A percentile compares a stretch with the other conserved stretches of the same genome.
phyloP scores from a whole-genome alignment of 2,888 invertebrate species.

The Chrysina gloriosa region DNA sequence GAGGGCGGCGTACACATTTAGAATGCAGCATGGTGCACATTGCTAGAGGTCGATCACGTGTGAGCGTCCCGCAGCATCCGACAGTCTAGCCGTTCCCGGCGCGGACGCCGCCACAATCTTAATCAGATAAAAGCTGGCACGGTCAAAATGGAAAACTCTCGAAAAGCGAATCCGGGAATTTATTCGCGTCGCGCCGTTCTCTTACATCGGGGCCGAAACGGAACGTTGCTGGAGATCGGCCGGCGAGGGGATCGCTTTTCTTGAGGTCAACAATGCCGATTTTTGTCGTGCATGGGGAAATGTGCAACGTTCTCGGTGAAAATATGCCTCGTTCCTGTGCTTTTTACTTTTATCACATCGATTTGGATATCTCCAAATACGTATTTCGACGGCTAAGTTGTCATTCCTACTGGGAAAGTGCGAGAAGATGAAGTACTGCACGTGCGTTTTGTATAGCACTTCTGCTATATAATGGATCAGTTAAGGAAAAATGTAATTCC shows the following conservation, averaged over 20 bases:
- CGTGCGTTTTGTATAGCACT: too few species aligned
- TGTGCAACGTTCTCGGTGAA: too few species aligned
- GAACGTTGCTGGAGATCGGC: neutral
- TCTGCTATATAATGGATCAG: too few species aligned
- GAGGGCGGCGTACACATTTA: neutral
- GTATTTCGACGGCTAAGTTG: too few species aligned
- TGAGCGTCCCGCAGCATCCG: neutral
- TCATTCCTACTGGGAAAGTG: too few species aligned
- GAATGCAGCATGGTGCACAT: neutral
- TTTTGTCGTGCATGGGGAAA: too few species aligned
- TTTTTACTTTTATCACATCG: too few species aligned
- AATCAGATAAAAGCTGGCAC: constrained; percentile 6
- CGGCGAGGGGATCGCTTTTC: neutral
- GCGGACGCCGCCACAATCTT: constrained; percentile 1
- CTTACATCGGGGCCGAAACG: neutral
- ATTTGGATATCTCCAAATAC: too few species aligned
- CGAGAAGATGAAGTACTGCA: too few species aligned
- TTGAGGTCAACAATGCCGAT: too few species aligned
- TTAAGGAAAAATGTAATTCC: too few species aligned
- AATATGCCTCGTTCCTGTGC: too few species aligned
- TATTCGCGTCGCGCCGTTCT: neutral
- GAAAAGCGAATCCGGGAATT: neutral
- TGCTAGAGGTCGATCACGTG: constrained; percentile 1
- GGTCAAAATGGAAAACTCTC: neutral
- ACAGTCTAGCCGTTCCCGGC: neutral